These are phyloP conservation scores for Brachyrhaphis roseni DNA, from an alignment of 2,797 vertebrate genomes.

Conservation along the genomic window DNA sequence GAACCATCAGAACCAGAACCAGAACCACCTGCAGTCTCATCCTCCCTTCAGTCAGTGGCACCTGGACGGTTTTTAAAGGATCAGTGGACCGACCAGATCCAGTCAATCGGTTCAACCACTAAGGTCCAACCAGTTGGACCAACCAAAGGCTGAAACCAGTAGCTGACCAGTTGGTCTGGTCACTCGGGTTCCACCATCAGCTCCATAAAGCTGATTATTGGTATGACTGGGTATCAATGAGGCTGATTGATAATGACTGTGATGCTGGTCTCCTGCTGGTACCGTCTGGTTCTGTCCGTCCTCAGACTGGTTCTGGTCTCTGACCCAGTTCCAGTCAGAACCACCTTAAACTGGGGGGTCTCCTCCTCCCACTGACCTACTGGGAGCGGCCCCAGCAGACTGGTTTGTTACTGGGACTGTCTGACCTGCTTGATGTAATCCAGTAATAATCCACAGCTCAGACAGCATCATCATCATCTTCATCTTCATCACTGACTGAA, in stretches of 20 bases:
- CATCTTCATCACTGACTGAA: background rate
- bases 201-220: background rate
- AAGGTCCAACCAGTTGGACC: background rate
- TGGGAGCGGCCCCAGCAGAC: background rate
- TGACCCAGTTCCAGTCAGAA: background rate
- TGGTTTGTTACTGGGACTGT: background rate
- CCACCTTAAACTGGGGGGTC: background rate
- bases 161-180: background rate
- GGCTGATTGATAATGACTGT: background rate
- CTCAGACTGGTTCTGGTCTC: background rate
- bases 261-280: background rate
- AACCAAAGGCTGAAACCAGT: background rate
- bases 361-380: constrained; percentile 5
- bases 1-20: too few relatives aligned
- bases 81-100: background rate
- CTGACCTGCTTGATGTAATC: background rate
- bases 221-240: background rate
- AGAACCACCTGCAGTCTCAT: too few relatives aligned
- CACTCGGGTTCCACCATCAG: background rate
- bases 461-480: background rate
- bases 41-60: too few relatives aligned
- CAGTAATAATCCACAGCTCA: constrained; percentile 3
- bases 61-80: too few relatives aligned
- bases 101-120: background rate
- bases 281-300: background rate